Percentiles rank a stretch among this genome's conserved stretches.
These are phyloP conservation scores for Podocnemis expansa DNA, from an alignment of 2,113 vertebrate genomes.

Conservation along the genomic window DNA sequence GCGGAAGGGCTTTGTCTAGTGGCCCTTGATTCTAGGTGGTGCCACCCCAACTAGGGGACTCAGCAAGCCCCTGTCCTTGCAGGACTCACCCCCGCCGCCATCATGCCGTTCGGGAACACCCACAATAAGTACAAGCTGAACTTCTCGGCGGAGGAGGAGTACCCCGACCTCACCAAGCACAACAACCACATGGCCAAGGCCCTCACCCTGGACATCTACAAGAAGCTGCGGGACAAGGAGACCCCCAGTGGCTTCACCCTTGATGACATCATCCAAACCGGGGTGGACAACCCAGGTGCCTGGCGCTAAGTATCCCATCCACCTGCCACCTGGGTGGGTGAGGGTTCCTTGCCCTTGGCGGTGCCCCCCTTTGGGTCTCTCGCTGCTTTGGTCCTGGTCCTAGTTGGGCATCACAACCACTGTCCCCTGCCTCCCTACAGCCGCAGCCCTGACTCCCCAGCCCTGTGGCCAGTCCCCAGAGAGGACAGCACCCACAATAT, in stretches of 20 bases:
- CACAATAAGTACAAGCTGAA: constrained; percentile 92
- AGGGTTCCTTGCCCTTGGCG: no score
- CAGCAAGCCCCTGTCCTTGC: background rate
- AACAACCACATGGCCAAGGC: constrained; percentile 97
- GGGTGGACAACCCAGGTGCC: constrained; percentile 93
- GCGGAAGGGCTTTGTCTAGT: background rate
- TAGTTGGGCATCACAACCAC: background rate
- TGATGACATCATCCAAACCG: constrained; percentile 92
- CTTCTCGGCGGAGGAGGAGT: constrained; percentile 86
- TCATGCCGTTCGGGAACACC: constrained; percentile 88
- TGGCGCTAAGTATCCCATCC: constrained; percentile 40
- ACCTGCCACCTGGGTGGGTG: background rate
- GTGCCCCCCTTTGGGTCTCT: background rate
- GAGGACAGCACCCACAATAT: background rate
- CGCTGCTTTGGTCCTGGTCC: background rate
- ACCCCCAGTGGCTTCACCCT: constrained; percentile 93
- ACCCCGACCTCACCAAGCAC: constrained; percentile 86
- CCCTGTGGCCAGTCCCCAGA: background rate
- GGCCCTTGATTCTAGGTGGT: no score
- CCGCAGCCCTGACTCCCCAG: no score
- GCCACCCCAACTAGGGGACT: no score
- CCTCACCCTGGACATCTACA: constrained; percentile 84
- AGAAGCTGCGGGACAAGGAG: constrained; percentile 88
- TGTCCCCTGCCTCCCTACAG: no score
- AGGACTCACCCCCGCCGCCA: constrained; percentile 70